Evolutionary conservation across 2,888 invertebrate species (phyloP), one percentile per base, ranked within the genome.

Genomic region (Aethes cnicana): DNA sequence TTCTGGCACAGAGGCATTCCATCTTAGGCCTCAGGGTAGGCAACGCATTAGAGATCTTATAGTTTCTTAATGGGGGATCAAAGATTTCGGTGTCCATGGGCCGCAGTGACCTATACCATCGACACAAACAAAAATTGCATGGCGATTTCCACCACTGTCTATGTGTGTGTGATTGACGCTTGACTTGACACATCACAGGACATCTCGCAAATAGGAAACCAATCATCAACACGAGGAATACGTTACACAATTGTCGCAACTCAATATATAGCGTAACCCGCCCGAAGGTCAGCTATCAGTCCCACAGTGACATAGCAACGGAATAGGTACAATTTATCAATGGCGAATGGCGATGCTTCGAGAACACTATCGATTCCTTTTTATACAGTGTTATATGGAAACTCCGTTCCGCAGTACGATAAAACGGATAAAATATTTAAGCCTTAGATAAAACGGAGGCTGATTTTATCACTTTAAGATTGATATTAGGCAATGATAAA

Each of bases 231-330:
- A 17, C 23, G 28, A 50, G 37, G 12, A 44, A 37, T 11, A 50
- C 30, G 28, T 30, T 28, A 12, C 28, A 30, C 43, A 50, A 32
- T 18, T 43, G 43, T 43, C 43, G 20, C 42, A 32, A 33, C 30
- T 32, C 26, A 30, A 35, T 28, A 50, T n/a, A 55, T 57, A 50
- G 39, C 54, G 47, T 53, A 56, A 32, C 50, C n/a, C 54, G 32
- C 46, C 41, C 42, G 61, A 69, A 70, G 63, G 65, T 59, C 65
- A 63, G 21, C 35, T 57, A 56, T 54, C 56, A 62, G 47, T 54
- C 21, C 32, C 53, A n/a, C n/a, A 56, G 48, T 59, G 57, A 54
- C 58, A 64, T 65, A 48, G 68, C 54, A 67, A 67, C 68, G 37
- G 37, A 42, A 39, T 47, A n/a, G n/a, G n/a, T n/a, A 32, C 41